phyloP scores from a whole-genome alignment of 2,797 vertebrate genomes.

The Mormyrus hasselquistii region DNA sequence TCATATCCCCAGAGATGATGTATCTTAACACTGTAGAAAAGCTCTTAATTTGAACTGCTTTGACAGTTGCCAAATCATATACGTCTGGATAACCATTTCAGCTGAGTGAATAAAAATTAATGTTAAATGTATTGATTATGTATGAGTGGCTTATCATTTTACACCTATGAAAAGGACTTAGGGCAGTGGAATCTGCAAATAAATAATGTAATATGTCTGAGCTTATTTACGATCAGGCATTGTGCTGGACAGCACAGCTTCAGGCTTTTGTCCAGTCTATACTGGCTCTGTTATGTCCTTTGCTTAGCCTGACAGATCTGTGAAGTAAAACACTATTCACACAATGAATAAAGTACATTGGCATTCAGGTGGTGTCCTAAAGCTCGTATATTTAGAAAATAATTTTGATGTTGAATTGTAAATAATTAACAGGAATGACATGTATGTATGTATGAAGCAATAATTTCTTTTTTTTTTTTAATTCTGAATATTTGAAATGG shows the following conservation, averaged over 20 bases:
- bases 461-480: not conserved
- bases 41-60: not conserved
- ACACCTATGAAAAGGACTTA: conserved; percentile 2
- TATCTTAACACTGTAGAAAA: not conserved
- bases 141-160: conserved; percentile 12
- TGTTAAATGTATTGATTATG: conserved; percentile 14
- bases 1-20: not conserved
- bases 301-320: not conserved
- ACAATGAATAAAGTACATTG: not conserved
- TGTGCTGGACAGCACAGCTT: not conserved
- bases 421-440: not conserved
- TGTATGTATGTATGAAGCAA: not conserved
- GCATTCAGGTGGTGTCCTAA: not conserved
- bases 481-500: not conserved
- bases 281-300: not conserved
- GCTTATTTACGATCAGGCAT: not conserved
- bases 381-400: not conserved
- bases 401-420: not conserved
- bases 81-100: not conserved
- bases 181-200: not conserved
- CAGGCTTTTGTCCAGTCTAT: conserved; percentile 1
- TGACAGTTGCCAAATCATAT: not conserved
- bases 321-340: not conserved
- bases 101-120: conserved; percentile 2
- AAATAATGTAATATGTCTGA: conserved; percentile 11